phyloP scores from a whole-genome alignment of 1,140 invertebrate genomes.

The Macrosteles quadrilineatus region DNA sequence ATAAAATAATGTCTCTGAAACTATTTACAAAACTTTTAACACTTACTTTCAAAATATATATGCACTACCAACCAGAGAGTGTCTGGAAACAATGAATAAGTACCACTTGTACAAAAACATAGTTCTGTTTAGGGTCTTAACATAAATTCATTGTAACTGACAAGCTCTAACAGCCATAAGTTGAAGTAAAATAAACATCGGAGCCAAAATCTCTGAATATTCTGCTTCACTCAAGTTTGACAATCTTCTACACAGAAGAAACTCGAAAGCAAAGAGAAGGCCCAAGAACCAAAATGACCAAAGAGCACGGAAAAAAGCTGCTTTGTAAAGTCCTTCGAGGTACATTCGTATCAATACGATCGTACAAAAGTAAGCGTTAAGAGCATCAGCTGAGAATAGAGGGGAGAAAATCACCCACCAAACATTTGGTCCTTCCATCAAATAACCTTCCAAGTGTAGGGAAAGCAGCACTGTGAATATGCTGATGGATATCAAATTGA shows the following conservation, averaged over 20 bases:
- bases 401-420: constrained; percentile 90
- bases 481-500: constrained; percentile 79
- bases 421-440: constrained; percentile 51
- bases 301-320: constrained; percentile 73
- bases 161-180: constrained; percentile 90
- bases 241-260: constrained; percentile 87
- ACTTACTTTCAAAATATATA: too few species aligned
- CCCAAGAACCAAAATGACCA: constrained; percentile 86
- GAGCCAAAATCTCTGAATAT: constrained; percentile 90
- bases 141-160: constrained; percentile 74
- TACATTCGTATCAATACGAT: constrained; percentile 94
- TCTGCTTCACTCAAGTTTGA: constrained; percentile 76
- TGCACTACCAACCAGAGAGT: too few species aligned
- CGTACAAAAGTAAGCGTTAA: constrained; percentile 92
- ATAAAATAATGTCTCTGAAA: too few species aligned
- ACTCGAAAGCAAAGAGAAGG: constrained; percentile 89
- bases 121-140: too few species aligned
- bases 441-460: constrained; percentile 67
- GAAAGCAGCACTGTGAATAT: constrained; percentile 82
- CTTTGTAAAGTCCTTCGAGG: constrained; percentile 74
- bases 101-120: too few species aligned
- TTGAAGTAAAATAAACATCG: constrained; percentile 87
- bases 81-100: too few species aligned
- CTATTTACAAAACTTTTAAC: too few species aligned
- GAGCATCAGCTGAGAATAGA: constrained; percentile 85